These are phyloP conservation scores for Heliconius cydno DNA, from an alignment of 2,888 invertebrate species.

Conservation along the genomic window DNA sequence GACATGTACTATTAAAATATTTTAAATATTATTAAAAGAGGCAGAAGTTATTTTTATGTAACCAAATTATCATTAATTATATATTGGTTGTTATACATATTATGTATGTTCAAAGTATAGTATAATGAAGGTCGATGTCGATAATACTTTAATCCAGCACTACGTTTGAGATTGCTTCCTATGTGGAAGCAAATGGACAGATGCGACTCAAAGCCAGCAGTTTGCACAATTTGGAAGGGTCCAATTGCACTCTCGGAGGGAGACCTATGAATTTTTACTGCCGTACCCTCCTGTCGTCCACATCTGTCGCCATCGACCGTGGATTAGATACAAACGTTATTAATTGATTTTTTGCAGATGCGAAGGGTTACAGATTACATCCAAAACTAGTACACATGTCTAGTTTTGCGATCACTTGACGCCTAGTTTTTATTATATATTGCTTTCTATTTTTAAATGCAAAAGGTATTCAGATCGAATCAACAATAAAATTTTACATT, in stretches of 20 bases:
- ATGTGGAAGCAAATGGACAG: slow-evolving; percentile 72
- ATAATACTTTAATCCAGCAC: slow-evolving; percentile 44
- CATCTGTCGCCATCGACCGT: slow-evolving; percentile 76
- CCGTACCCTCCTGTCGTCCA: slow-evolving; percentile 74
- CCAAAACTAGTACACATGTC: slow-evolving; percentile 62
- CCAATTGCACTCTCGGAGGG: slow-evolving; percentile 60
- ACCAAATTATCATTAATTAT: background rate
- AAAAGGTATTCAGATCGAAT: background rate
- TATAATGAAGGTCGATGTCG: slow-evolving; percentile 20
- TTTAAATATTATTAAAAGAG: background rate
- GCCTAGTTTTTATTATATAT: background rate
- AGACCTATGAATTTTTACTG: slow-evolving; percentile 71
- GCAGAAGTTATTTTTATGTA: background rate
- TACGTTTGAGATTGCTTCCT: slow-evolving; percentile 32
- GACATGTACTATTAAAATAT: background rate
- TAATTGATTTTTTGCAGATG: slow-evolving; percentile 72
- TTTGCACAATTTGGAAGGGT: slow-evolving; percentile 80
- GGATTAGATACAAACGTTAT: slow-evolving; percentile 78
- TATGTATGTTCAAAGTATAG: background rate
- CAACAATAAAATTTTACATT: background rate
- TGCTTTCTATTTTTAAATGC: background rate
- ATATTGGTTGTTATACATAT: background rate
- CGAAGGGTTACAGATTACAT: slow-evolving; percentile 70
- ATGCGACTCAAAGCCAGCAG: slow-evolving; percentile 72
- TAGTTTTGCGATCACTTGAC: slow-evolving; percentile 28